These are phyloP conservation scores for Deroplatys truncata DNA, from an alignment of 2,888 invertebrate genomes.

Conservation along the genomic window DNA sequence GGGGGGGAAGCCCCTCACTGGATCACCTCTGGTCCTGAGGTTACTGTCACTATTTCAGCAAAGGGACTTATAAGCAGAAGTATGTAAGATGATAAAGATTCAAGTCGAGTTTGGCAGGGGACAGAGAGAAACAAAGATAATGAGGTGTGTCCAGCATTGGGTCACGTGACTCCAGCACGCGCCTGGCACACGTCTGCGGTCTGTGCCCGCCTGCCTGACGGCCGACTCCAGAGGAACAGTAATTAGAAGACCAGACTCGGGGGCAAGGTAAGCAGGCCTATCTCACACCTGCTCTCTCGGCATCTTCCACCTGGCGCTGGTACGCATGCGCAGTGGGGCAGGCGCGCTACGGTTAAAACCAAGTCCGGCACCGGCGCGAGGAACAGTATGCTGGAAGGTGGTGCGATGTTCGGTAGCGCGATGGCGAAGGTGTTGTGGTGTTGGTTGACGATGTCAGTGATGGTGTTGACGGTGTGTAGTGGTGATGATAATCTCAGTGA, in stretches of 20 bases:
- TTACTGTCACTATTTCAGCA: no score
- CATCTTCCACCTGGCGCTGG: constrained; percentile 20
- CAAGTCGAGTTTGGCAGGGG: no score
- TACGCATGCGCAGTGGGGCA: constrained; percentile 10
- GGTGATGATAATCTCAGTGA: constrained; percentile 37
- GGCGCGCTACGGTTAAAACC: neutral
- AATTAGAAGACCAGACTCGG: neutral
- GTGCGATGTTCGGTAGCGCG: neutral
- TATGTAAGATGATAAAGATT: no score
- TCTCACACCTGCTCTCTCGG: constrained; percentile 10
- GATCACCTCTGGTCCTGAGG: no score
- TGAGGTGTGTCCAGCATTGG: no score
- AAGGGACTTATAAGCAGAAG: no score
- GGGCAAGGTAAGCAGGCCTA: neutral
- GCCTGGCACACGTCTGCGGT: constrained; percentile 24
- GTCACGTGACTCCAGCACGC: constrained; percentile 12
- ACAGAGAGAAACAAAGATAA: no score
- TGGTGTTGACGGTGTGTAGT: constrained; percentile 12
- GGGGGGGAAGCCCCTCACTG: no score
- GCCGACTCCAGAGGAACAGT: neutral
- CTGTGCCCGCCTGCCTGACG: neutral
- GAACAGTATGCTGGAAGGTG: neutral
- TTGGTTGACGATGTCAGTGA: neutral
- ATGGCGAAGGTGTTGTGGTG: neutral
- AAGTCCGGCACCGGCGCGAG: neutral